phyloP scores from a whole-genome alignment of 2,113 vertebrate species.

The Chelonoidis abingdonii region DNA sequence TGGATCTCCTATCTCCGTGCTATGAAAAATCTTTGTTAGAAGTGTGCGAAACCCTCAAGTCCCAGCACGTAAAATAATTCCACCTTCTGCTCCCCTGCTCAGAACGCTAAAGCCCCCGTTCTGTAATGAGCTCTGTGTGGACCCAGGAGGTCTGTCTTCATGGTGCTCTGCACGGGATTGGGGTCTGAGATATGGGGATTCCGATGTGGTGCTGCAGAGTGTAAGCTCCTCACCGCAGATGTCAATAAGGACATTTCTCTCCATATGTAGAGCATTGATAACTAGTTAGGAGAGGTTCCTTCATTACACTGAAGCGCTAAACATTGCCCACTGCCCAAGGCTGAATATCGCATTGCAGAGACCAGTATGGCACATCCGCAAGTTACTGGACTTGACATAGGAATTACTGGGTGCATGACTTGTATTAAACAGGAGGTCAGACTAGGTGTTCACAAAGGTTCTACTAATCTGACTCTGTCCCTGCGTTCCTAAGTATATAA shows the following conservation, averaged over 20 bases:
- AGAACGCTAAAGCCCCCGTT: neutral
- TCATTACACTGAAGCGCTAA: neutral
- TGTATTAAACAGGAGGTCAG: neutral
- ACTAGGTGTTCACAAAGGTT: neutral
- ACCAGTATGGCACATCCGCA: neutral
- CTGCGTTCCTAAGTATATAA: neutral
- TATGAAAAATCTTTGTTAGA: neutral
- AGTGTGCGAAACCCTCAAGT: neutral
- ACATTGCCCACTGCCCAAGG: neutral
- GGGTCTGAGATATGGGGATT: neutral
- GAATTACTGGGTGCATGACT: neutral
- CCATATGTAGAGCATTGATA: neutral
- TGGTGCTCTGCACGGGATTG: neutral
- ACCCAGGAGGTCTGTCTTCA: neutral
- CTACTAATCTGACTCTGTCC: neutral
- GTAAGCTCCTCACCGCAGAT: neutral
- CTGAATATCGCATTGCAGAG: neutral
- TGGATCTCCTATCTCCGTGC: neutral
- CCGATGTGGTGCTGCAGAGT: neutral
- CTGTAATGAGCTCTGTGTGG: neutral
- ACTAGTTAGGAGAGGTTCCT: neutral
- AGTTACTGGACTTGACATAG: neutral
- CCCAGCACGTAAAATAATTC: neutral
- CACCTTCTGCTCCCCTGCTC: neutral
- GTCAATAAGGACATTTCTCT: neutral